Conservation (phyloP, 2,113 vertebrate genomes). For the Platichthys stellatus region DNA sequence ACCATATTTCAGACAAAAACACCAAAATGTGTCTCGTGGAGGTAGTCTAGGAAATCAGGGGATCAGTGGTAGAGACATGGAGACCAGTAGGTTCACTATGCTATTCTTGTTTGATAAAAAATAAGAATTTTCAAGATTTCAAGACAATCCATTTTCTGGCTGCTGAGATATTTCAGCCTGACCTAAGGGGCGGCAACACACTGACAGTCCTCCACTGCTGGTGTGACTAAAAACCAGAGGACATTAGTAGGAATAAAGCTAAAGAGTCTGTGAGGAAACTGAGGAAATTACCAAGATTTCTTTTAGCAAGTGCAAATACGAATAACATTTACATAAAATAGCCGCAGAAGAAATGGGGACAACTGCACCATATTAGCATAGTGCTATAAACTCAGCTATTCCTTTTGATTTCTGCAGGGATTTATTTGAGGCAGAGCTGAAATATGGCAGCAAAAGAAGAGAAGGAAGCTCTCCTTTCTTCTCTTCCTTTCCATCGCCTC, state of each 20-base stretch:
- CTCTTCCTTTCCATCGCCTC: slow-evolving; percentile 25
- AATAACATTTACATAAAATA: slow-evolving; percentile 26
- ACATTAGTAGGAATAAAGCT: neutral
- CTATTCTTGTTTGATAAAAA: neutral
- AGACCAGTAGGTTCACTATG: no score
- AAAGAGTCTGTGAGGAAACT: neutral
- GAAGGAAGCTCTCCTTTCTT: slow-evolving; percentile 30
- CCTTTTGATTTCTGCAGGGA: slow-evolving; percentile 18
- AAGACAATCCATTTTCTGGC: neutral
- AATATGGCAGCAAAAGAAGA: slow-evolving; percentile 24
- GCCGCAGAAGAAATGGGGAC: slow-evolving; percentile 20
- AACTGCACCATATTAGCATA: neutral
- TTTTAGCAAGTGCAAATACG: neutral
- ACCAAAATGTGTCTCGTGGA: neutral
- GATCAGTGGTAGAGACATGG: neutral
- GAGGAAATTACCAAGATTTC: slow-evolving; percentile 6
- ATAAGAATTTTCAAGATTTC: neutral
- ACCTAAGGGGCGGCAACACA: neutral
- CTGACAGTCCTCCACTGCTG: neutral
- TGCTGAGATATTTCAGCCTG: no score
- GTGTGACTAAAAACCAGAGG: neutral
- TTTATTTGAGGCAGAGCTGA: slow-evolving; percentile 15
- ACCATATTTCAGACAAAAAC: neutral
- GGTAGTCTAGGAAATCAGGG: neutral
- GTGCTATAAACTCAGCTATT: slow-evolving; percentile 18